Evolutionary conservation across 2,888 invertebrate species (phyloP), one percentile per base, ranked within the genome.

Genomic region (Latrodectus hesperus): DNA sequence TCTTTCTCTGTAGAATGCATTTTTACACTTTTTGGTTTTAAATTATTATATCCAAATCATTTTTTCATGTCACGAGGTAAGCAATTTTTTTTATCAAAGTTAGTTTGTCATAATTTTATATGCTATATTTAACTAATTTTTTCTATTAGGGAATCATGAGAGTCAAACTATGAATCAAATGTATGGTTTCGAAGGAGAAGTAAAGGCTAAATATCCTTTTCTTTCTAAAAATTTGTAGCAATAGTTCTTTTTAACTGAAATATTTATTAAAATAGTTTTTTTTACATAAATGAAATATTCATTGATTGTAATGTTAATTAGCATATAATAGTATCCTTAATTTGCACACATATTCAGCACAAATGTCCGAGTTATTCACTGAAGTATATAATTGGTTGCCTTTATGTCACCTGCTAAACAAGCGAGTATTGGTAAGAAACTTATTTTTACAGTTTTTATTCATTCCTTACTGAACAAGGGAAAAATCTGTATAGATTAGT

Each of bases 1-100:
- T 99, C 99, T 0, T 99, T 99, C 93, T 99, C 99, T 60, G 99
- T 99, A 53, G 99, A 99, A 93, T 99, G 99, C 92, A 99, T 99
- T 92, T 98, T 99, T 92, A 97, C 97, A 11, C 93, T 99, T 90
- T 98, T 99, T 92, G 97, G 98, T 89, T 99, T 97, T 93, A 99
- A 99, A 93, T 93, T 99, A 89, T 94, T 99, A 75, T 99, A 95
- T 93, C 99, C 99, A 0, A 94, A 99, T 92, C 96, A 99, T 92
- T 99, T 99, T 93, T 99, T 95, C 93, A 96, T 99, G 96, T 97
- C 99, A 0, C 94, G 99, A 94, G 99, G 98, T 97, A 93, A 94
- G 94, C 92, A 49, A 1, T 75, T 17, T 75, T 55, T 89, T 5
- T 68, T 9, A 68, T 17, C 10, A 22, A 17, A 68, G 9, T 68